Conservation (phyloP, 2,888 invertebrate species). For the Chalcosyrphus nemorum region DNA sequence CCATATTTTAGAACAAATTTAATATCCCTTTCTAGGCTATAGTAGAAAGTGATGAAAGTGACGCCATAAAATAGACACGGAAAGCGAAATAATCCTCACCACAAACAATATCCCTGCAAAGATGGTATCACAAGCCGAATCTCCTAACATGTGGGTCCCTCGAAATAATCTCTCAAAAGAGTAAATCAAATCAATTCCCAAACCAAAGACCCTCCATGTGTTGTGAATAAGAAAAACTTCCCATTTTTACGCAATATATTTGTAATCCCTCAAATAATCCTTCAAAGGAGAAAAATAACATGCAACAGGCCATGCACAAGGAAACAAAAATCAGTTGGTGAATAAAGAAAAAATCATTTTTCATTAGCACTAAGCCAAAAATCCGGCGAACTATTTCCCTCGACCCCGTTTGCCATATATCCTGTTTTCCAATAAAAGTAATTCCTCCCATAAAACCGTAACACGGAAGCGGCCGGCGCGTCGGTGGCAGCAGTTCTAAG, state of each 20-base stretch:
- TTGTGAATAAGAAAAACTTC: constrained; percentile 13
- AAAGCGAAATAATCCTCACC: background rate
- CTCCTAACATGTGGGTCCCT: background rate
- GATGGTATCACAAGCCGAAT: background rate
- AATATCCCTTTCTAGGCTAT: constrained; percentile 1
- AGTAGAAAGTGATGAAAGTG: background rate
- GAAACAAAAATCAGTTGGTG: constrained; percentile 11
- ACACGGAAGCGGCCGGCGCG: constrained; percentile 16
- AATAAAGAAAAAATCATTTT: constrained; percentile 52
- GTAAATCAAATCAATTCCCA: constrained; percentile 18
- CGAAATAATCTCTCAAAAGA: constrained; percentile 23
- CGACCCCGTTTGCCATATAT: constrained; percentile 3
- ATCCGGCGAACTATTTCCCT: constrained; percentile 21
- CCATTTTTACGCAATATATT: background rate
- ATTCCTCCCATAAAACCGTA: constrained; percentile 28
- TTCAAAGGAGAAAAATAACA: background rate
- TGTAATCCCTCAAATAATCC: constrained; percentile 15
- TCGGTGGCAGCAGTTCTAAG: background rate
- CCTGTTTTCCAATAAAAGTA: constrained; percentile 38
- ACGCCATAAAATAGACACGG: background rate
- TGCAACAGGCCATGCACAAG: constrained; percentile 21
- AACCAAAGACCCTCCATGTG: constrained; percentile 4
- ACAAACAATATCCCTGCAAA: background rate
- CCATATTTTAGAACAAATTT: too few species aligned
- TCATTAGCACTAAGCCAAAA: constrained; percentile 56